phyloP scores from a whole-genome alignment of 2,113 vertebrate species.

The Menidia beryllina region DNA sequence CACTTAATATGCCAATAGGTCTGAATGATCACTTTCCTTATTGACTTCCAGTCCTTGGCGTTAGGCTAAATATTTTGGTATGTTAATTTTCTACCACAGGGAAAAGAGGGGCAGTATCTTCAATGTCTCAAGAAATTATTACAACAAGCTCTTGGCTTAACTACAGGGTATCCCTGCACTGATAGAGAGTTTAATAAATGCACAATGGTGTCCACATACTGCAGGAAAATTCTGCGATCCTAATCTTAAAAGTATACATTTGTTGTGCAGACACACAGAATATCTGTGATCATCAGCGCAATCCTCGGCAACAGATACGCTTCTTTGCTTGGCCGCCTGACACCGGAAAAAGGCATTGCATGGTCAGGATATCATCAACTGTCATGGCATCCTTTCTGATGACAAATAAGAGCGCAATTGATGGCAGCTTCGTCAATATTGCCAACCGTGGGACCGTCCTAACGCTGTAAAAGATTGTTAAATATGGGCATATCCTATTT shows the following conservation, averaged over 20 bases:
- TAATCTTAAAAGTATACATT: constrained; percentile 50
- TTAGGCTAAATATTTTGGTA: constrained; percentile 18
- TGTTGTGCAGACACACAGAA: constrained; percentile 19
- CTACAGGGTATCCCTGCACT: constrained; percentile 61
- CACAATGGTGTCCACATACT: constrained; percentile 26
- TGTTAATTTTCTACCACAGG: constrained; percentile 36
- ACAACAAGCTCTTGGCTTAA: constrained; percentile 72
- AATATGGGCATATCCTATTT: not conserved
- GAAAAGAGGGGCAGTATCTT: constrained; percentile 65
- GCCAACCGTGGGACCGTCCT: not conserved
- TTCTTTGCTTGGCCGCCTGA: constrained; percentile 38
- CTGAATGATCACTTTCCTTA: constrained; percentile 26
- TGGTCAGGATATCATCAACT: constrained; percentile 6
- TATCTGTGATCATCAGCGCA: constrained; percentile 26
- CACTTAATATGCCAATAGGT: constrained; percentile 1
- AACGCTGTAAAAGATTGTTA: not conserved
- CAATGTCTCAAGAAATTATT: constrained; percentile 79
- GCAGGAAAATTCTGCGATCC: constrained; percentile 31
- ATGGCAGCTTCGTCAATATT: not conserved
- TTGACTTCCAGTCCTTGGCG: constrained; percentile 10
- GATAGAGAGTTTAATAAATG: constrained; percentile 53
- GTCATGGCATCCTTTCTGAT: not conserved
- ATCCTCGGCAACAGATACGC: constrained; percentile 29
- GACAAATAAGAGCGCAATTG: constrained; percentile 1
- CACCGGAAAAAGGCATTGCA: not conserved